These are phyloP conservation scores for Sussaba pulchella DNA, from an alignment of 2,888 invertebrate species.

Conservation along the genomic window DNA sequence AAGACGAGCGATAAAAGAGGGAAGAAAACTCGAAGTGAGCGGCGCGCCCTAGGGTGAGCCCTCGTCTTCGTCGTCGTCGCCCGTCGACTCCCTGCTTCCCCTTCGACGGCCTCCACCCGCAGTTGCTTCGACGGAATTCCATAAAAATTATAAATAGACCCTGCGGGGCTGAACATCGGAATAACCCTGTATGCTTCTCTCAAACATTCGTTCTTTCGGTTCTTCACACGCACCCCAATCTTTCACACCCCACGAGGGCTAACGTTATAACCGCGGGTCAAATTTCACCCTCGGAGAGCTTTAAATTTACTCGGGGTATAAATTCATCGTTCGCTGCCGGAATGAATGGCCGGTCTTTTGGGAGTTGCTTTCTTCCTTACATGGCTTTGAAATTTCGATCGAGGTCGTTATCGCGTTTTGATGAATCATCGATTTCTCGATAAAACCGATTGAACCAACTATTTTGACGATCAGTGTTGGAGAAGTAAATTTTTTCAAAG, in stretches of 20 bases:
- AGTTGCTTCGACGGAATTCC: slow-evolving; percentile 54
- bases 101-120: slow-evolving; percentile 44
- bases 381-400: too few relatives aligned
- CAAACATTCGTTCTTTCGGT: not conserved
- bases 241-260: slow-evolving; percentile 5
- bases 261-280: not conserved
- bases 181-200: not conserved
- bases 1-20: slow-evolving; percentile 19
- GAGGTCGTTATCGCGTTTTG: too few relatives aligned
- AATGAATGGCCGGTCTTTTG: too few relatives aligned
- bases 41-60: slow-evolving; percentile 17
- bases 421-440: too few relatives aligned
- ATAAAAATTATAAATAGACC: slow-evolving; percentile 66
- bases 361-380: too few relatives aligned
- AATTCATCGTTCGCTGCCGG: too few relatives aligned
- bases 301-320: not conserved
- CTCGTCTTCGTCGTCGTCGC: too few relatives aligned
- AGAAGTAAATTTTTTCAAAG: too few relatives aligned
- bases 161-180: slow-evolving; percentile 12
- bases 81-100: too few relatives aligned
- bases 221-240: not conserved
- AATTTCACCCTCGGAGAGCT: not conserved
- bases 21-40: slow-evolving; percentile 16
- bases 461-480: too few relatives aligned
- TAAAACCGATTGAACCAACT: too few relatives aligned